phyloP scores from a whole-genome alignment of 2,888 invertebrate species.

The Myopa tessellatipennis region DNA sequence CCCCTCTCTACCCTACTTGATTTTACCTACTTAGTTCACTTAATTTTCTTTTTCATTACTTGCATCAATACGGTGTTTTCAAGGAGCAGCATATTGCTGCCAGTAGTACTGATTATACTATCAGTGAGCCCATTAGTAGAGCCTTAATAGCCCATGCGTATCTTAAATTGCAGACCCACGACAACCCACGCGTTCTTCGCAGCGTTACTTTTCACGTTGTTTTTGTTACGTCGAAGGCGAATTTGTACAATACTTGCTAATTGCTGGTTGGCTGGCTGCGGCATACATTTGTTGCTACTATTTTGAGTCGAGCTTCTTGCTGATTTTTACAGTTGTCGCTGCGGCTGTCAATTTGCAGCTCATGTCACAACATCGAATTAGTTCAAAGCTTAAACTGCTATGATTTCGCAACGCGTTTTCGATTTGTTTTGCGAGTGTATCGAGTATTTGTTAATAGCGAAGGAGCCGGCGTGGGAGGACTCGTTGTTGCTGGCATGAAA shows the following conservation, averaged over 20 bases:
- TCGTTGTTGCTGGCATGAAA: not conserved
- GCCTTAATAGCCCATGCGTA: not conserved
- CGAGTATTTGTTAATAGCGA: not conserved
- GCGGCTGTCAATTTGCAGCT: not conserved
- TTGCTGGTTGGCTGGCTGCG: slow-evolving; percentile 1
- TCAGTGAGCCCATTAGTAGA: no score
- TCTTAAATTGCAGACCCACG: slow-evolving; percentile 14
- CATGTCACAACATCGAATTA: not conserved
- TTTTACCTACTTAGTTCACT: no score
- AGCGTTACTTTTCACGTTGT: not conserved
- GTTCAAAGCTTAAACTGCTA: not conserved
- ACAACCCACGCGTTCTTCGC: slow-evolving; percentile 22
- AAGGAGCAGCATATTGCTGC: no score
- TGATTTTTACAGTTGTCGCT: not conserved
- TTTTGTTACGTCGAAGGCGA: not conserved
- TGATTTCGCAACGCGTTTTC: not conserved
- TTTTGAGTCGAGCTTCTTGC: not conserved
- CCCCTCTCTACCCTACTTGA: no score
- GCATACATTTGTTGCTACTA: not conserved
- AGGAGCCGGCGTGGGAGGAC: not conserved
- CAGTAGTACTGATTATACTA: no score
- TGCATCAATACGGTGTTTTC: no score
- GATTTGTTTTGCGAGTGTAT: not conserved
- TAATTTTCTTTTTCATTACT: no score
- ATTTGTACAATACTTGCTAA: slow-evolving; percentile 21